Conservation (phyloP, 2,888 invertebrate genomes). For the Amphipoea oculea region DNA sequence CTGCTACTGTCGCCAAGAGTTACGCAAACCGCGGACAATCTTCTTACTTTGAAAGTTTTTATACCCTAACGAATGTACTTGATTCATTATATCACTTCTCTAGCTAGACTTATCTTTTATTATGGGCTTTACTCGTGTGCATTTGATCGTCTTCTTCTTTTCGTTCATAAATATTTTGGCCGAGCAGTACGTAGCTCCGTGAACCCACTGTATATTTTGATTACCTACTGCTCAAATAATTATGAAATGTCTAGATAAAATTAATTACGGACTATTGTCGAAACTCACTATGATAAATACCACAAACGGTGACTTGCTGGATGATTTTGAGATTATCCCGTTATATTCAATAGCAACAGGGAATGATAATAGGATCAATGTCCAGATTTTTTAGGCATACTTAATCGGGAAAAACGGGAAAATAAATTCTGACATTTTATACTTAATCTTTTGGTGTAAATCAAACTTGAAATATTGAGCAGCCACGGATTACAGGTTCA, state of each 20-base stretch:
- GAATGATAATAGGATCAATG: background rate
- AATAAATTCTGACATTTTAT: background rate
- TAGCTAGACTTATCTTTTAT: background rate
- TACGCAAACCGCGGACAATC: constrained; percentile 52
- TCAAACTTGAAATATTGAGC: background rate
- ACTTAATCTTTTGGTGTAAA: background rate
- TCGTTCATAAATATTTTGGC: background rate
- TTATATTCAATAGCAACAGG: background rate
- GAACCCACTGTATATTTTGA: background rate
- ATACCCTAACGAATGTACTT: constrained; percentile 1
- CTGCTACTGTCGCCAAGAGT: constrained; percentile 55
- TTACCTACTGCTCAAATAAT: background rate
- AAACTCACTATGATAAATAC: background rate
- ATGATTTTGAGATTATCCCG: background rate
- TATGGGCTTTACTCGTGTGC: background rate
- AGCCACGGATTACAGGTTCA: no score
- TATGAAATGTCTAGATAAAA: background rate
- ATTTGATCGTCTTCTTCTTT: background rate
- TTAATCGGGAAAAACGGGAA: no score
- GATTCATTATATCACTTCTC: background rate
- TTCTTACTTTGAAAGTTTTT: constrained; percentile 27
- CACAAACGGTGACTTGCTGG: background rate
- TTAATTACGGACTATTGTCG: background rate
- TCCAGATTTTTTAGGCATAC: background rate
- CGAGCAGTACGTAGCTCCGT: background rate